Evolutionary conservation across 1,140 invertebrate genomes (phyloP).

Genomic region (Lethrus apterus): DNA sequence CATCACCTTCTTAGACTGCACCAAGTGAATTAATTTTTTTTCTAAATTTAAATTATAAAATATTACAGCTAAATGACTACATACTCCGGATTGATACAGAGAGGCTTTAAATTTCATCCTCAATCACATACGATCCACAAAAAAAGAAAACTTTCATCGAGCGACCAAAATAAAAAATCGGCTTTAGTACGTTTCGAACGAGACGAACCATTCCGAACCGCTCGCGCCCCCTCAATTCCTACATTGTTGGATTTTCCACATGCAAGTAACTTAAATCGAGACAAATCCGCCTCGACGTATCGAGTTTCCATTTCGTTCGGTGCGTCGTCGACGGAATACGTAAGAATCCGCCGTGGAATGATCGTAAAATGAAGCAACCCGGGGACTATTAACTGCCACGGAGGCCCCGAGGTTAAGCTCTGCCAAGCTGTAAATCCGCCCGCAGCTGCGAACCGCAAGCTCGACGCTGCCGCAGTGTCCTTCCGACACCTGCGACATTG

Average conservation of each 20-base stretch:
- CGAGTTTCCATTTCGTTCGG: conserved; percentile 20
- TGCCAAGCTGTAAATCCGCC: conserved; percentile 27
- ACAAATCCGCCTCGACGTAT: conserved; percentile 25
- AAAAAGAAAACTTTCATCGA: too few relatives aligned
- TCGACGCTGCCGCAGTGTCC: conserved; percentile 17
- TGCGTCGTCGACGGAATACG: conserved; percentile 21
- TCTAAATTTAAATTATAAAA: too few relatives aligned
- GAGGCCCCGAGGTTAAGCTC: conserved; percentile 26
- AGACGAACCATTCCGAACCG: too few relatives aligned
- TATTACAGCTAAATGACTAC: too few relatives aligned
- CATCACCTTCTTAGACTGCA: too few relatives aligned
- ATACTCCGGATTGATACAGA: too few relatives aligned
- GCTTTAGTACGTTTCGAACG: too few relatives aligned
- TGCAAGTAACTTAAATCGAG: conserved; percentile 22
- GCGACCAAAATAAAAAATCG: too few relatives aligned
- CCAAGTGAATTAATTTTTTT: too few relatives aligned
- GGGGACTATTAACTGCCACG: conserved; percentile 24
- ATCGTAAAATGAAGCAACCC: conserved; percentile 27
- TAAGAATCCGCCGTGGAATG: conserved; percentile 27
- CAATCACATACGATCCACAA: too few relatives aligned
- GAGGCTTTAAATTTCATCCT: too few relatives aligned
- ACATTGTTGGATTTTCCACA: background rate
- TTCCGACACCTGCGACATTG: conserved; percentile 8
- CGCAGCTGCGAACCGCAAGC: conserved; percentile 21
- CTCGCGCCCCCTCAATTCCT: too few relatives aligned